Percentiles rank a stretch among this genome's conserved stretches.
phyloP scores from a whole-genome alignment of 2,113 vertebrate species.

The Pelecanoides urinatrix region DNA sequence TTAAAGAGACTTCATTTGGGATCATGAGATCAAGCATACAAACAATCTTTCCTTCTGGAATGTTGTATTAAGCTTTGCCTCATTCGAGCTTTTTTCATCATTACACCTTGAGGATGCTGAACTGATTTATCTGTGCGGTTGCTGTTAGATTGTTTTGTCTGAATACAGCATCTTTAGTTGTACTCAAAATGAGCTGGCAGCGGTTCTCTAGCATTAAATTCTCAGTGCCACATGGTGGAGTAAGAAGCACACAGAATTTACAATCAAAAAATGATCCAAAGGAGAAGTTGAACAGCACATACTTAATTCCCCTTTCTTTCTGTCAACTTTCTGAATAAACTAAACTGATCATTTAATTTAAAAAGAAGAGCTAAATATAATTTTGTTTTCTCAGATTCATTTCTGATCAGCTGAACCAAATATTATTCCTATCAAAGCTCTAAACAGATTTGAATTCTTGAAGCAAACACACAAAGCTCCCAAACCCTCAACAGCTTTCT shows the following conservation, averaged over 20 bases:
- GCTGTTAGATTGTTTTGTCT: neutral
- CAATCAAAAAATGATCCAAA: neutral
- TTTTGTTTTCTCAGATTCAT: neutral
- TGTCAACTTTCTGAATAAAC: neutral
- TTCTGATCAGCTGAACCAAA: neutral
- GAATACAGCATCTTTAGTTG: neutral
- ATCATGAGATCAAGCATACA: neutral
- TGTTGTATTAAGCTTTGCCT: neutral
- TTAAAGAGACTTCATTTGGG: neutral
- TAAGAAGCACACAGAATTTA: conserved; percentile 56
- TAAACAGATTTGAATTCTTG: neutral
- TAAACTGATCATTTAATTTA: neutral
- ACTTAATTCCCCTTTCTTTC: neutral
- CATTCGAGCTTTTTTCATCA: neutral
- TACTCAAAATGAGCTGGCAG: neutral
- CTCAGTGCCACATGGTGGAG: conserved; percentile 75
- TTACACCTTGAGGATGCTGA: neutral
- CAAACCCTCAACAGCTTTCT: neutral
- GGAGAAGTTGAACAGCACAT: neutral
- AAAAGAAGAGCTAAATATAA: neutral
- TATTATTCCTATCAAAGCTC: neutral
- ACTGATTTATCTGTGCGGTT: neutral
- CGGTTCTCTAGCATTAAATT: conserved; percentile 34
- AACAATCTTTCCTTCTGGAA: neutral
- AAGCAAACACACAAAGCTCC: neutral